phyloP scores from a whole-genome alignment of 2,113 vertebrate species.

The Sander vitreus region DNA sequence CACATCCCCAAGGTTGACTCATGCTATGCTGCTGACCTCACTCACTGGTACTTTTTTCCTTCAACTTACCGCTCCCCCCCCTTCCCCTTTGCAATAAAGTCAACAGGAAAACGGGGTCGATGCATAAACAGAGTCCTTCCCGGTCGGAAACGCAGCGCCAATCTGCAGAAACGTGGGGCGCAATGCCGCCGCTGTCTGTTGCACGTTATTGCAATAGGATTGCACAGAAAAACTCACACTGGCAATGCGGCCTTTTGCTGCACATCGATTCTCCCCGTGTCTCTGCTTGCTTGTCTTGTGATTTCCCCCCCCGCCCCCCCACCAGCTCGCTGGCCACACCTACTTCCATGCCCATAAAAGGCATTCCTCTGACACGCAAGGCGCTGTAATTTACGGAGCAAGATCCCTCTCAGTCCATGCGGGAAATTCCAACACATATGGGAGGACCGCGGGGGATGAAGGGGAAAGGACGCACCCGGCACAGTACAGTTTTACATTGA shows the following conservation, averaged over 20 bases:
- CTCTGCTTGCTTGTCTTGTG: conserved; percentile 82
- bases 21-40: conserved; percentile 86
- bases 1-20: conserved; percentile 85
- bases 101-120: conserved; percentile 54
- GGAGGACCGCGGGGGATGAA: conserved; percentile 46
- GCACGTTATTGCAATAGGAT: conserved; percentile 72
- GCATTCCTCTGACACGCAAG: conserved; percentile 76
- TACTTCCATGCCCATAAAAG: conserved; percentile 84
- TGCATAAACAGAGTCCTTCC: conserved; percentile 47
- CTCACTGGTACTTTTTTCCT: conserved; percentile 63
- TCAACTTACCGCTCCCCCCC: too few species aligned
- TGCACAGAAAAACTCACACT: conserved; percentile 61
- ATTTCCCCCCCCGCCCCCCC: conserved; percentile 52
- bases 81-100: conserved; percentile 35
- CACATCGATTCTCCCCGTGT: conserved; percentile 46
- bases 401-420: conserved; percentile 75
- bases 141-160: conserved; percentile 35
- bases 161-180: conserved; percentile 55
- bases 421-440: conserved; percentile 86
- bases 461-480: conserved; percentile 30
- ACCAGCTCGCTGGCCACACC: conserved; percentile 76
- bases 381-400: conserved; percentile 81
- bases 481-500: background rate
- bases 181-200: conserved; percentile 53
- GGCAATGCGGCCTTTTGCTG: conserved; percentile 56